Conservation (phyloP, 2,797 vertebrate species). For the Coreius guichenoti region DNA sequence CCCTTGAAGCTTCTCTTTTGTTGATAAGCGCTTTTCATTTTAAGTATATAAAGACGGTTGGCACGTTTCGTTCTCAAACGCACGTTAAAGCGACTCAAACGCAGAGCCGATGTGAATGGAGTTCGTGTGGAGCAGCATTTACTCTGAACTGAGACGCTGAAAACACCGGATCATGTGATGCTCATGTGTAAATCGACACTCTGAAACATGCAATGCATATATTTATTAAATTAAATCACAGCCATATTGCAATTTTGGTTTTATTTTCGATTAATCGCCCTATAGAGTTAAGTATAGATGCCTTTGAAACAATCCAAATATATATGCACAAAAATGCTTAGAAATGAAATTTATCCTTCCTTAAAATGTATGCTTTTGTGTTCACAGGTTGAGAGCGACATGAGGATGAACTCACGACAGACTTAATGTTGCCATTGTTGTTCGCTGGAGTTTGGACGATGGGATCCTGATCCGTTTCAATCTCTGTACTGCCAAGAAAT, state of each 20-base stretch:
- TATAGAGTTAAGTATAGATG: neutral
- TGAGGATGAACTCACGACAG: slow-evolving; percentile 83
- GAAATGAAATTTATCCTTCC: neutral
- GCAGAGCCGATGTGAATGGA: too few relatives aligned
- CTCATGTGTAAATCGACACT: too few relatives aligned
- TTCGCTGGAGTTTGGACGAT: slow-evolving; percentile 75
- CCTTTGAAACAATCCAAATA: neutral
- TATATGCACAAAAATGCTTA: neutral
- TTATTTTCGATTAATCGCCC: neutral
- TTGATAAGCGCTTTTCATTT: too few relatives aligned
- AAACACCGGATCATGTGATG: too few relatives aligned
- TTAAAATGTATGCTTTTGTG: neutral
- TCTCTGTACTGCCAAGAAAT: slow-evolving; percentile 95
- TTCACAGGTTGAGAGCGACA: neutral
- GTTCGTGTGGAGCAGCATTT: too few relatives aligned
- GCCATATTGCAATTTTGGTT: neutral
- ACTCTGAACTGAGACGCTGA: too few relatives aligned
- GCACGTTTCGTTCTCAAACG: neutral
- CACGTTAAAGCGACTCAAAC: neutral
- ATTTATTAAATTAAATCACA: neutral
- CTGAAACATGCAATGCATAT: too few relatives aligned
- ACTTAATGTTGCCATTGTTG: slow-evolving; percentile 88
- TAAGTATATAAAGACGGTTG: too few relatives aligned
- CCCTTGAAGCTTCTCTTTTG: too few relatives aligned
- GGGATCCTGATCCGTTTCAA: slow-evolving; percentile 85